These are phyloP conservation scores for Rhynchophorus ferrugineus DNA, from an alignment of 1,140 invertebrate genomes.

Conservation along the genomic window DNA sequence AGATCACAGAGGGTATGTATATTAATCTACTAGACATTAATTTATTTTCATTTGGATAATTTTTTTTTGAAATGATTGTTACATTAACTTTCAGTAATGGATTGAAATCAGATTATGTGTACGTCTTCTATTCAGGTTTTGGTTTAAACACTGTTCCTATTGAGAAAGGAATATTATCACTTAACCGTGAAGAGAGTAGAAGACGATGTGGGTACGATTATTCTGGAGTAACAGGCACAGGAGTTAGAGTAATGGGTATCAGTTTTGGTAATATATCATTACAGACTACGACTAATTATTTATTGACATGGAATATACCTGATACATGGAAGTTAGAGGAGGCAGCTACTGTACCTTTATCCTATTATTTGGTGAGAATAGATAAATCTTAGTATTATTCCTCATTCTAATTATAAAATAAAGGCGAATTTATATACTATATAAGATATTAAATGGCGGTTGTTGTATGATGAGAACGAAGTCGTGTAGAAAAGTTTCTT, in stretches of 20 bases:
- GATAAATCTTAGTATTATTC: no score
- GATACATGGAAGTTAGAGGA: constrained; percentile 75
- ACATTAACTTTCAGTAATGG: constrained; percentile 6
- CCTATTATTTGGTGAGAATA: no score
- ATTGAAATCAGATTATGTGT: constrained; percentile 1
- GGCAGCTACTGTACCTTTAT: constrained; percentile 76
- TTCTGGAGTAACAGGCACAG: constrained; percentile 47
- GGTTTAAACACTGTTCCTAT: constrained; percentile 77
- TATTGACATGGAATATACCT: constrained; percentile 65
- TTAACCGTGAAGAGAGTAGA: neutral
- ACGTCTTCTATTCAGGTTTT: constrained; percentile 55
- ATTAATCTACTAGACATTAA: neutral
- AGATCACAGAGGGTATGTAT: constrained; percentile 7
- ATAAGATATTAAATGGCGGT: no score
- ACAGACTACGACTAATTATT: constrained; percentile 48
- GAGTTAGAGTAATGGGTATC: constrained; percentile 65
- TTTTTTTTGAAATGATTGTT: no score
- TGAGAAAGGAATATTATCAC: constrained; percentile 42
- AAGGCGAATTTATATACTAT: no score
- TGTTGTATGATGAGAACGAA: no score
- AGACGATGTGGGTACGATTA: constrained; percentile 61
- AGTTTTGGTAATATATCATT: constrained; percentile 50
- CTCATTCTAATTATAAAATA: no score
- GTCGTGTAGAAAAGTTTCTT: no score
- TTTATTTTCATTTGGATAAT: neutral